Base-by-base conservation (phyloP, 2,113 vertebrate genomes). In the Tiliqua scincoides region DNA sequence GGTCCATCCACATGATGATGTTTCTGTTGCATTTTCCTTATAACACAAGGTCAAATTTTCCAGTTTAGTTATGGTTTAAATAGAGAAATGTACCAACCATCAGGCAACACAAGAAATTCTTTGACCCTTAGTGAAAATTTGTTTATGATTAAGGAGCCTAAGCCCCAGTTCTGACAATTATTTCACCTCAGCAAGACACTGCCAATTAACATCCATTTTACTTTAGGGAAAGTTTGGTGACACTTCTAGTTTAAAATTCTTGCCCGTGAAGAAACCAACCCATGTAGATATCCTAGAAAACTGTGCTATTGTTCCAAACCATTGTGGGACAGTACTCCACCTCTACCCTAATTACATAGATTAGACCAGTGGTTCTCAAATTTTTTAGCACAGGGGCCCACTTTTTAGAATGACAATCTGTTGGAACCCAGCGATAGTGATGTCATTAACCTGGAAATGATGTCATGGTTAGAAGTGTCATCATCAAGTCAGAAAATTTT, bases 1-100 rank as follows among this genome's bases (percentile, higher is more conserved):
- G 99, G 91, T 99, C 99, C 98, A 99, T 98, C 99, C 99, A 99
- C 99, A 99, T 98, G 79, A 99, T 96, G 91, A 99, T 90, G n/a
- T 99, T 99, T 91, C 96, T 96, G 1, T 91, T 90, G 40, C 43
- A 79, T 82, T 97, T 93, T 25, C 97, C 98, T 99, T 84, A 74
- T 15, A 74, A 76, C 40, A 86, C 12, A 88, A 15, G 32, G 78
- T 2, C 74, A 85, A 70, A 40, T 7, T 40, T 23, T 21, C n/a
- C 30, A 67, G n/a, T 54, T 67, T 54, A 14, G 35, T 37, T 20
- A 52, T 75, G 73, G 27, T 73, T 30, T 57, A 57, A 9, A 18
- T 63, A 65, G n/a, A 52, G 43, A 32, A 23, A 54, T 18, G 8
- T 52, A 35, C 23, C 43, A 70, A 5, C 30, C 32, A 62, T 11